Evolutionary conservation across 1,140 invertebrate species (phyloP).

Genomic region (Choristoneura fumiferana): DNA sequence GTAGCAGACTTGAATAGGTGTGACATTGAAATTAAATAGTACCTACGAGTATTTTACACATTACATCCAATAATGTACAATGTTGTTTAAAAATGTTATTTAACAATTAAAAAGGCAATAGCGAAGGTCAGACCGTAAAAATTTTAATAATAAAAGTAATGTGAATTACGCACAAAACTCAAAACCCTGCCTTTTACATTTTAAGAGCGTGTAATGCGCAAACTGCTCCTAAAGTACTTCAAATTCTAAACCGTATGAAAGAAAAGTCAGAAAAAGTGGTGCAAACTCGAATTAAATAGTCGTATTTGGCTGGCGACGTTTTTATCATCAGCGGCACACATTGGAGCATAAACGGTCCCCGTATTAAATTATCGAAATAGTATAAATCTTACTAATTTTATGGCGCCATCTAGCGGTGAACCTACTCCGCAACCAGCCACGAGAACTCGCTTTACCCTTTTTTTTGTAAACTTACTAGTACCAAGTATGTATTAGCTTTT

Average conservation of each 20-base stretch:
- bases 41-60: not conserved
- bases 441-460: not conserved
- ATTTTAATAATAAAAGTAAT: too few species aligned
- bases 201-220: slow-evolving; percentile 12
- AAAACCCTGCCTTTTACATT: not conserved
- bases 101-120: too few species aligned
- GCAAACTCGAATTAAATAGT: slow-evolving; percentile 63
- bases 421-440: slow-evolving; percentile 11
- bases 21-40: slow-evolving; percentile 12
- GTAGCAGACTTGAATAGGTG: too few species aligned
- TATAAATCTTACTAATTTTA: slow-evolving; percentile 57
- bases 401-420: slow-evolving; percentile 34
- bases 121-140: too few species aligned
- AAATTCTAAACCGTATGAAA: slow-evolving; percentile 26
- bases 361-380: slow-evolving; percentile 23
- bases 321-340: slow-evolving; percentile 46
- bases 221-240: slow-evolving; percentile 4
- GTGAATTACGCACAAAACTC: too few species aligned
- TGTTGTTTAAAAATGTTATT: not conserved
- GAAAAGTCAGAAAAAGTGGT: slow-evolving; percentile 47
- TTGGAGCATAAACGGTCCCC: slow-evolving; percentile 35
- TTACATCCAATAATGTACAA: not conserved
- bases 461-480: not conserved
- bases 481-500: too few species aligned
- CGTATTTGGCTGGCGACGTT: slow-evolving; percentile 46